A percentile compares a stretch with the other conserved stretches of the same genome.
phyloP scores from a whole-genome alignment of 2,797 vertebrate genomes.

The Parauchenoglanis ngamensis region DNA sequence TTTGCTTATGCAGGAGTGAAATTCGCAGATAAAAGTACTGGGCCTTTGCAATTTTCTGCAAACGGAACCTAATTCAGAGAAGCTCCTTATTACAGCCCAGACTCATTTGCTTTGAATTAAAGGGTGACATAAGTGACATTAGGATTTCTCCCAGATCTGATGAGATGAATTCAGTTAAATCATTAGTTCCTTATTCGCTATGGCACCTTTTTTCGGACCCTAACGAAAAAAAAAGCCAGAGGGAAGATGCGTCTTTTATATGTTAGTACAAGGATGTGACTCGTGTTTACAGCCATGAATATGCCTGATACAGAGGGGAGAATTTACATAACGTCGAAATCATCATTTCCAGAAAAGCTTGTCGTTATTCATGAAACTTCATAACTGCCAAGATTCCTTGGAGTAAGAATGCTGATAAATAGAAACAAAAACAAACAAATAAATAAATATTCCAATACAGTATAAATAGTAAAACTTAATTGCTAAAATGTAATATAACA shows the following conservation, averaged over 20 bases:
- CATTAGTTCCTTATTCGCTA: conserved; percentile 78
- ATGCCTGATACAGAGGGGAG: not conserved
- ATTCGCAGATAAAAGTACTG: conserved; percentile 99
- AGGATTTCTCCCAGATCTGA: conserved; percentile 98
- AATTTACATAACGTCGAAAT: conserved; percentile 23
- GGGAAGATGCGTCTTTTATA: conserved; percentile 9
- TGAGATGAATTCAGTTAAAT: conserved; percentile 95
- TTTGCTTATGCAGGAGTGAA: conserved; percentile 99
- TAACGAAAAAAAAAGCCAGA: conserved; percentile 23
- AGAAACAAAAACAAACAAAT: not conserved
- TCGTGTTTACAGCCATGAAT: conserved; percentile 22
- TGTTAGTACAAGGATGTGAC: not conserved
- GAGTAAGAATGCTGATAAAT: not conserved
- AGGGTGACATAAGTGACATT: conserved; percentile 96
- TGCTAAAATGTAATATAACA: not conserved
- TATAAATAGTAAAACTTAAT: not conserved
- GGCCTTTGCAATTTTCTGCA: conserved; percentile 95
- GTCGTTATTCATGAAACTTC: not conserved
- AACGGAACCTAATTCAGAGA: conserved; percentile 99
- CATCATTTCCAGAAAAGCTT: conserved; percentile 8
- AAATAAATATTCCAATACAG: not conserved
- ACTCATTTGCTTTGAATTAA: conserved; percentile 99
- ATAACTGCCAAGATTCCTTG: not conserved
- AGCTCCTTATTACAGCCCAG: conserved; percentile 97
- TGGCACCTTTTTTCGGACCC: conserved; percentile 49